Base-by-base conservation (phyloP, 1,140 invertebrate genomes). In the Homarus americanus region DNA sequence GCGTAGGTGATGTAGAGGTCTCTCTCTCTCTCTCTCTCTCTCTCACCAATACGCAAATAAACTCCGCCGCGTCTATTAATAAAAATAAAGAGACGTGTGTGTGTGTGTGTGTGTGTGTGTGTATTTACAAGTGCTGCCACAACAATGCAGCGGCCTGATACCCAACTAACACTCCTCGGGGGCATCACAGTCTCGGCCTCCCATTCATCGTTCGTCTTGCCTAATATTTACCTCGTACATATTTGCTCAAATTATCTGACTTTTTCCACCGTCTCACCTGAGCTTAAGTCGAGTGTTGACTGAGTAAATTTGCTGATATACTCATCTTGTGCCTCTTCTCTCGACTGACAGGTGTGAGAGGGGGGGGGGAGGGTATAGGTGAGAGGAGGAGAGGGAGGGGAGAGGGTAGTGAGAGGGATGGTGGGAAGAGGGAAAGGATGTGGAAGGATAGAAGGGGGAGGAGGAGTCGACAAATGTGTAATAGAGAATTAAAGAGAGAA, bases 181-280 rank as follows among this genome's bases (percentile, higher is more conserved):
- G 72, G 72, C 20, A 20, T 63, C 2, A 15, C 58, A 20, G 15
- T 3, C 58, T 63, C 32, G 15, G 12, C 20, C 38, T n/a, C 40
- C 38, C 15, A 20, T 24, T 44, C 76, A 20, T 4, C 41, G 4
- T n/a, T 40, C 44, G 44, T 40, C 44, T 36, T 73, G 24, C 34
- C 38, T n/a, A 20, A 40, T 79, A 32, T 79, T 79, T 79, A 49
- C 76, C 24, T n/a, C 5, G 24, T 9, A 49, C 24, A 79, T 79
- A 79, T 79, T 79, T 79, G 76, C 76, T n/a, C 76, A 79, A 41
- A 79, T 79, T 44, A 79, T 79, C 76, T n/a, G n/a, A n/a, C n/a
- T 41, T 44, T 49, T 20, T 79, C 44, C 28, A n/a, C 76, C 20
- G 40, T 79, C 76, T 76, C 32, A 41, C 36, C 73, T 38, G 73